Base-by-base conservation (phyloP, 2,888 invertebrate species). In the Diarsia brunnea region DNA sequence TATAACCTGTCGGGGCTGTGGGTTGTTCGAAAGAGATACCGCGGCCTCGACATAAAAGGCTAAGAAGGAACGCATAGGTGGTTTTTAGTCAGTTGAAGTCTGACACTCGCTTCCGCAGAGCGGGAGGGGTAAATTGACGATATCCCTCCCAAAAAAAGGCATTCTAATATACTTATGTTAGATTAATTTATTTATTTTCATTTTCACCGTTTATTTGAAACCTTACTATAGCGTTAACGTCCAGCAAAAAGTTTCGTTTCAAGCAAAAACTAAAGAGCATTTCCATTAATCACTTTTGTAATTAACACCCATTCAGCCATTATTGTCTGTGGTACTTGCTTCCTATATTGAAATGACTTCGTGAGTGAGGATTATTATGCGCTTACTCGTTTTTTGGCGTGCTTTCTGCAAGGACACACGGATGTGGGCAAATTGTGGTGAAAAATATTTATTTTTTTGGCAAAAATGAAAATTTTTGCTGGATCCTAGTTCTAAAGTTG, bases 371-470 rank as follows among this genome's bases (percentile, higher is more conserved):
- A 73, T 79, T 78, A 78, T 69, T 66, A 43, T 74, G 66, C 47
- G 76, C 64, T 70, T 75, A 74, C 73, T 88, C 89, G 27, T 66
- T 81, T 74, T 64, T 45, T 47, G 27, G 24, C 82, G 90, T 91
- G 92, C 82, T 82, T 79, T 69, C 61, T 49, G 75, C 91, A 91
- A 92, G 92, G 92, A 87, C 88, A 89, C 73, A 82, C 91, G 91
- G 91, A 91, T 85, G 77, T 87, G 58, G 55, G 21, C 82, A 47
- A 73, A 71, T 84, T 38, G 53, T 61, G 38, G 69, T 38, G 24
- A 1, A 3, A 79, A 24, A 24, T n/a, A 31, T 73, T 2, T 67
- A 72, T 0, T 64, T 49, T 64, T 78, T 64, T 31, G 55, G 45
- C n/a, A 53, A n/a, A n/a, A 21, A 60, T 21, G 2, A 47, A 21